Evolutionary conservation across 35 echinoderm and acorn worm genomes (phyloP).

Genomic region (Lytechinus pictus): DNA sequence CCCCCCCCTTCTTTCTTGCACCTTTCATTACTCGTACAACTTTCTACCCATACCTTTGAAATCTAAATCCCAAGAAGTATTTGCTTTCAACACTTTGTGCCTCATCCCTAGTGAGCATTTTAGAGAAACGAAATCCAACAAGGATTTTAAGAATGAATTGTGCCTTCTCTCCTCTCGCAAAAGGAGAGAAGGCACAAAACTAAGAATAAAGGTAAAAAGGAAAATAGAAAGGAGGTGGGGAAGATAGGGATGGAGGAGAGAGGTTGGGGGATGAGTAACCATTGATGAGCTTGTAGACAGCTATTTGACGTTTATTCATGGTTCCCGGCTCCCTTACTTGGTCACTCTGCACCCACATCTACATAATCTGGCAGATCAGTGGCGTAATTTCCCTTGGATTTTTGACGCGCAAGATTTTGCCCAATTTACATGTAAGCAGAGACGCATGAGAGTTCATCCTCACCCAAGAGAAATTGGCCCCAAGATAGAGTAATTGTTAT

Average conservation of each 20-base stretch:
- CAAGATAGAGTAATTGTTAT: conserved; percentile 20
- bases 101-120: background rate
- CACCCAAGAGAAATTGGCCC: background rate
- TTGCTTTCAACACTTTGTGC: conserved; percentile 18
- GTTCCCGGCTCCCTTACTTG: background rate
- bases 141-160: background rate
- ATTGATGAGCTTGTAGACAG: background rate
- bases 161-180: background rate
- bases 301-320: conserved; percentile 11
- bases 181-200: too few relatives aligned
- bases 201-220: background rate
- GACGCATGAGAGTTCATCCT: background rate
- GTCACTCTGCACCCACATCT: background rate
- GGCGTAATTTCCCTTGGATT: conserved; percentile 17
- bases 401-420: background rate
- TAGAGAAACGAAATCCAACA: background rate
- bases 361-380: conserved; percentile 11
- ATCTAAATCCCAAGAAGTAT: background rate
- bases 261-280: background rate
- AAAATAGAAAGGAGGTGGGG: background rate
- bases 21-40: background rate
- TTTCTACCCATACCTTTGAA: background rate
- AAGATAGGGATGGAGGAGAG: background rate
- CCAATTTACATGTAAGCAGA: conserved; percentile 11
- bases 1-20: background rate